phyloP scores from a whole-genome alignment of 2,888 invertebrate species.

The Agrilus biguttatus region DNA sequence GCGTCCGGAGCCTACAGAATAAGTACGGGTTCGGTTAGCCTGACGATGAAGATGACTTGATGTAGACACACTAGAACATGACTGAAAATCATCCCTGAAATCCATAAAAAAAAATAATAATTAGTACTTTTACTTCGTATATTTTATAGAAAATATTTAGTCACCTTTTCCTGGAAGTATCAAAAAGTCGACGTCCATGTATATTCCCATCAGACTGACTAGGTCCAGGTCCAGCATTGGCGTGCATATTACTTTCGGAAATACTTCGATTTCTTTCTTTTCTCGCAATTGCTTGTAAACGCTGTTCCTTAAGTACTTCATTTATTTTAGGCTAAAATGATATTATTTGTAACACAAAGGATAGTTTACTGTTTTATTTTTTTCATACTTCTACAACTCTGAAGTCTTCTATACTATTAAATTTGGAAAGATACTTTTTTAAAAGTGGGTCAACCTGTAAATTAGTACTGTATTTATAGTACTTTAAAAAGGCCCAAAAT shows the following conservation, averaged over 20 bases:
- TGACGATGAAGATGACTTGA: constrained; percentile 19
- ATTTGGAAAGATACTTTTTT: constrained; percentile 57
- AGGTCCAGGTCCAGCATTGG: constrained; percentile 2
- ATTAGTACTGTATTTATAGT: constrained; percentile 70
- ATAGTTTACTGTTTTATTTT: background rate
- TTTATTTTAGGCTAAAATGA: constrained; percentile 43
- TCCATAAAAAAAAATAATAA: background rate
- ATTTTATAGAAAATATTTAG: background rate
- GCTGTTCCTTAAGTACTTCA: constrained; percentile 36
- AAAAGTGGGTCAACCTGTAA: constrained; percentile 62
- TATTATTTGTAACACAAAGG: background rate
- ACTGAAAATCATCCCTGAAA: constrained; percentile 15
- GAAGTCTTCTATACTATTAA: constrained; percentile 83
- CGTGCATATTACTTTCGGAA: constrained; percentile 38
- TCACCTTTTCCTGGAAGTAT: constrained; percentile 12
- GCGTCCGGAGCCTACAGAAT: constrained; percentile 28
- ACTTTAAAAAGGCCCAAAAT: constrained; percentile 98
- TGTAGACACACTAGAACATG: constrained; percentile 29
- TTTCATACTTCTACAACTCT: constrained; percentile 53
- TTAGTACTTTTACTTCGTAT: background rate
- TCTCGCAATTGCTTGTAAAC: constrained; percentile 21
- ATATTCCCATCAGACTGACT: constrained; percentile 9
- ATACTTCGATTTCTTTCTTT: constrained; percentile 49
- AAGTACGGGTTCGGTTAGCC: constrained; percentile 21
- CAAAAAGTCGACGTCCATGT: constrained; percentile 10